Evolutionary conservation across 2,888 invertebrate species (phyloP), one percentile per base, ranked within the genome.

Genomic region (Drosophila atripex): DNA sequence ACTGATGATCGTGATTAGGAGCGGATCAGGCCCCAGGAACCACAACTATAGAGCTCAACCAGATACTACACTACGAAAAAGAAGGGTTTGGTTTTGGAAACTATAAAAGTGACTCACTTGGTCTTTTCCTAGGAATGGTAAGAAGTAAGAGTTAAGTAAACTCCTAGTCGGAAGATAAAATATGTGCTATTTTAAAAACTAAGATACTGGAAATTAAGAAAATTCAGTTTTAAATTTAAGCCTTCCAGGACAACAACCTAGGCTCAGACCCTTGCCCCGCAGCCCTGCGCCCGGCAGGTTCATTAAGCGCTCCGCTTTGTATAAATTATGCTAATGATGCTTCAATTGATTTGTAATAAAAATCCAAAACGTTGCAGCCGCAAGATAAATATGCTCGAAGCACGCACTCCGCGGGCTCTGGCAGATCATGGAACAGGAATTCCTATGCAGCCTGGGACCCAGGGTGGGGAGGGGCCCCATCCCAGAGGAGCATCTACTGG

Each of bases 331-430:
- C 90, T 91, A 91, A 91, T 91, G 91, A 91, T 88, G 89, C 90
- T 91, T 90, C 91, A 91, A 91, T 91, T 91, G 91, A 91, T 91
- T 91, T 91, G 91, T 91, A 91, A 91, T 91, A 91, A 91, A 91
- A 91, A 90, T 91, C 88, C 89, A 88, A 73, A 88, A 83, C 88
- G 84, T 74, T 82, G 78, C 76, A 73, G 72, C 78, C 85, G 77
- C 80, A 90, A 91, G 91, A 91, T 91, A 91, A 90, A 91, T 91
- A 91, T 89, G 89, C 90, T 64, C 77, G 71, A 80, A 89, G 84
- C 91, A 91, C 91, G 91, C 91, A 91, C 91, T 88, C 80, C 77
- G 51, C 70, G 49, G 56, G 56, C 18, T 63, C 7, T 25, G 43
- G 69, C 38, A 41, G 25, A 16, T 51, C 60, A 14, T 54, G 56